Conservation (phyloP, 2,888 invertebrate genomes). For the Lasioglossum lativentre region DNA sequence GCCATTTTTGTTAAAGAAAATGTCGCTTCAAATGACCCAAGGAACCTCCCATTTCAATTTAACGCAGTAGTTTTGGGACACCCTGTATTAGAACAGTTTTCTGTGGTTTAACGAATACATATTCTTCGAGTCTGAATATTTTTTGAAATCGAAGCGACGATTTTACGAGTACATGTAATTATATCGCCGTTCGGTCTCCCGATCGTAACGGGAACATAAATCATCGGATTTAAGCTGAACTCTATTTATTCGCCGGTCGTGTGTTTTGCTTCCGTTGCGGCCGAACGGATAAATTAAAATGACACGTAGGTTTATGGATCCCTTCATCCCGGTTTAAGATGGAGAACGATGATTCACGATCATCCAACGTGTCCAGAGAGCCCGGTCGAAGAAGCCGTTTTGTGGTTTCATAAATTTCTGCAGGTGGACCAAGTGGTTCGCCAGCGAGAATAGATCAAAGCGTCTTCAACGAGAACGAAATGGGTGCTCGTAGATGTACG, state of each 20-base stretch:
- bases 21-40: no score
- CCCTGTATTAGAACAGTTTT: no score
- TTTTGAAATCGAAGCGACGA: no score
- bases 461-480: conserved; percentile 52
- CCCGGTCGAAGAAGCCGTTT: conserved; percentile 47
- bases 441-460: conserved; percentile 77
- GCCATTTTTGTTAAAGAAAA: no score
- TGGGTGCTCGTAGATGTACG: conserved; percentile 63
- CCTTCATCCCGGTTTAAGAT: conserved; percentile 29
- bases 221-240: background rate
- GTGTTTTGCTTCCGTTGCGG: background rate
- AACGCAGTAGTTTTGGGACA: no score
- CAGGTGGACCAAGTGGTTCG: conserved; percentile 68
- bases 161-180: background rate
- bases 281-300: conserved; percentile 11
- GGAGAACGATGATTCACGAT: conserved; percentile 56
- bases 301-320: conserved; percentile 29
- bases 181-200: background rate
- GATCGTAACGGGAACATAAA: background rate
- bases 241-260: background rate
- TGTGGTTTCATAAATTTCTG: conserved; percentile 67
- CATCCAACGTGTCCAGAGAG: conserved; percentile 44
- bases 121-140: no score
- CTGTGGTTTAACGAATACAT: no score
- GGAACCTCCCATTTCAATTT: no score